Evolutionary conservation across 30 jellyfish, hydroid and myxozoan genomes (phyloP), one percentile per base, ranked within the genome.

Genomic region (Hydractinia symbiolongicarpus): DNA sequence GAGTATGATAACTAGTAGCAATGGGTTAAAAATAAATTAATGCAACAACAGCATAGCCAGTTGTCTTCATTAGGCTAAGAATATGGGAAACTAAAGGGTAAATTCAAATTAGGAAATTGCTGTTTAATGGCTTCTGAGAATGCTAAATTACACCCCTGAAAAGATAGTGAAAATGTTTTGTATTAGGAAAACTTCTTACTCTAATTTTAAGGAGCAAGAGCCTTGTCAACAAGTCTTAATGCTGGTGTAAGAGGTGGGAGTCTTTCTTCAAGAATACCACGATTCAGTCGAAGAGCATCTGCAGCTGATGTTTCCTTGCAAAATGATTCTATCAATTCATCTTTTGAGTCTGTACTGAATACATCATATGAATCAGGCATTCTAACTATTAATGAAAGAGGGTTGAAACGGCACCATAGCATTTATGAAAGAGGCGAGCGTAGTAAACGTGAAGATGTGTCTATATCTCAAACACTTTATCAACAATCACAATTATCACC

Each of bases 201-300:
- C 8, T 50, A n/a, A 9, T 5, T 71, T 71, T 71, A 15, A 71
- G 80, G 56, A 19, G 44, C 80, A 71, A 71, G 61, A 60, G 40
- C 61, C 54, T 58, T 71, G 11, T 71, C 80, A n/a, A 50, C 54
- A 40, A 71, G 80, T 58, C 30, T 71, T 54, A 71, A 50, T 50
- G 61, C 60, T 64, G 74, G 17, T 6, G 7, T 64, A n/a, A 64
- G 40, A 64, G 74, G 40, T 71, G 80, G 80, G 15, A 53, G 80
- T 19, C 54, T 71, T 15, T 11, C 80, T 15, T 71, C 80, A 20
- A 71, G 80, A 50, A 71, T 71, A 71, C 80, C 80, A 71, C 67
- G 61, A 20, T 71, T 71, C 54, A 71, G 80, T 19, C 80, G 80
- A 20, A 49, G 80, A 53, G 80, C 56, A 71, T 71, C 80, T 53